phyloP scores from a whole-genome alignment of 2,888 invertebrate genomes.

The Hirtodrosophila duncani region DNA sequence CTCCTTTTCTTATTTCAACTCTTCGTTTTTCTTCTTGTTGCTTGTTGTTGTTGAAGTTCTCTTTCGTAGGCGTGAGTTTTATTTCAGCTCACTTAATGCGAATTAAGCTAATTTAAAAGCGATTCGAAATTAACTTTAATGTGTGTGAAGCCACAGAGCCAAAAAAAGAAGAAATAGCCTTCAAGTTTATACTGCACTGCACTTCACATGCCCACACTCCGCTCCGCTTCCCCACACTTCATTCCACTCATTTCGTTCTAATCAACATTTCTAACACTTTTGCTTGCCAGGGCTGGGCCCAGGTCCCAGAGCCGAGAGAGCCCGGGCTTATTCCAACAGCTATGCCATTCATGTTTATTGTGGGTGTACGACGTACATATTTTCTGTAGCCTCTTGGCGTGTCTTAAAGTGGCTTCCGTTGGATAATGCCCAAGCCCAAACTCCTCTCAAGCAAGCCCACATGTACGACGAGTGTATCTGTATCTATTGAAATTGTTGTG shows the following conservation, averaged over 20 bases:
- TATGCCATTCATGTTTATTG: too few relatives aligned
- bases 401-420: slow-evolving; percentile 69
- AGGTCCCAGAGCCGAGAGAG: too few relatives aligned
- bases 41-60: slow-evolving; percentile 17
- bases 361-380: too few relatives aligned
- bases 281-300: slow-evolving; percentile 11
- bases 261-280: slow-evolving; percentile 33
- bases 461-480: slow-evolving; percentile 12
- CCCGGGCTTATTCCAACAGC: too few relatives aligned
- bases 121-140: slow-evolving; percentile 77
- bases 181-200: too few relatives aligned
- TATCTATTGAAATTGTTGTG: slow-evolving; percentile 62
- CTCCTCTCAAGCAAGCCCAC: background rate
- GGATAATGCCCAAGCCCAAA: slow-evolving; percentile 30
- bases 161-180: slow-evolving; percentile 10
- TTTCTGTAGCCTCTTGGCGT: slow-evolving; percentile 43
- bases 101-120: slow-evolving; percentile 77
- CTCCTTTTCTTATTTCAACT: slow-evolving; percentile 15
- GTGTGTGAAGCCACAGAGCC: slow-evolving; percentile 35
- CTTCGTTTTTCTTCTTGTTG: slow-evolving; percentile 14
- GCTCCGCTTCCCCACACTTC: too few relatives aligned
- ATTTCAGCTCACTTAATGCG: slow-evolving; percentile 63
- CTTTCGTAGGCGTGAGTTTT: slow-evolving; percentile 69
- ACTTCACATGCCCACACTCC: too few relatives aligned
- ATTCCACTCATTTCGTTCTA: too few relatives aligned